Conservation (phyloP, 2,797 vertebrate species). For the Lutjanus argentimaculatus region DNA sequence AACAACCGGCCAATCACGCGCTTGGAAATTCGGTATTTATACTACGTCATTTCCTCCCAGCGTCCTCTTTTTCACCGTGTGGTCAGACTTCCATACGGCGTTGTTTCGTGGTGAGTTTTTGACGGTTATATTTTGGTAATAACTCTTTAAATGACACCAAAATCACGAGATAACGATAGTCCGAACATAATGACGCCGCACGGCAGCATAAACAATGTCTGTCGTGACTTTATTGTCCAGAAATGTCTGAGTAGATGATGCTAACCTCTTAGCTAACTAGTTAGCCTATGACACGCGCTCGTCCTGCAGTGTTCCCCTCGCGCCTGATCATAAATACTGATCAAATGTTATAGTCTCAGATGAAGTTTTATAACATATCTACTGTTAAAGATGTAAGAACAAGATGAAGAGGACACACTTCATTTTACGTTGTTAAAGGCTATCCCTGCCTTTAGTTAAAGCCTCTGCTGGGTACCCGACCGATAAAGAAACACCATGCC, state of each 20-base stretch:
- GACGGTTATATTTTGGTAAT: rapidly evolving
- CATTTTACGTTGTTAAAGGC: neutral
- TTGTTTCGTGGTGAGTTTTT: slow-evolving; percentile 89
- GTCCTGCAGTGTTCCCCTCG: neutral
- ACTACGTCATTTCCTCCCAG: slow-evolving; percentile 68
- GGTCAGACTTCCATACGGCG: slow-evolving; percentile 88
- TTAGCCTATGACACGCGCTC: slow-evolving; percentile 72
- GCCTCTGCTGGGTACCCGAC: no score
- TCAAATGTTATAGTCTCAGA: rapidly evolving
- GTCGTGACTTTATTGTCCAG: rapidly evolving
- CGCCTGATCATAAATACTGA: rapidly evolving
- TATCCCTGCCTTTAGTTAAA: rapidly evolving
- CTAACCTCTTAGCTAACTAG: slow-evolving; percentile 61
- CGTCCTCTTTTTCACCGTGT: slow-evolving; percentile 86
- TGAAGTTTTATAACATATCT: rapidly evolving
- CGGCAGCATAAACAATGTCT: rapidly evolving
- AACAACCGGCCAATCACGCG: slow-evolving; percentile 68
- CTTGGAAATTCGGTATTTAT: slow-evolving; percentile 53
- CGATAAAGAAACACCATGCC: no score
- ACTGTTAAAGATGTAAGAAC: rapidly evolving
- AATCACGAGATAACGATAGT: rapidly evolving
- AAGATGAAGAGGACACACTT: rapidly evolving
- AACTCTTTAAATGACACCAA: rapidly evolving
- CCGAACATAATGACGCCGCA: rapidly evolving
- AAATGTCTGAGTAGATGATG: neutral